Conservation (phyloP, 2,888 invertebrate species). For the Mythimna albipuncta region DNA sequence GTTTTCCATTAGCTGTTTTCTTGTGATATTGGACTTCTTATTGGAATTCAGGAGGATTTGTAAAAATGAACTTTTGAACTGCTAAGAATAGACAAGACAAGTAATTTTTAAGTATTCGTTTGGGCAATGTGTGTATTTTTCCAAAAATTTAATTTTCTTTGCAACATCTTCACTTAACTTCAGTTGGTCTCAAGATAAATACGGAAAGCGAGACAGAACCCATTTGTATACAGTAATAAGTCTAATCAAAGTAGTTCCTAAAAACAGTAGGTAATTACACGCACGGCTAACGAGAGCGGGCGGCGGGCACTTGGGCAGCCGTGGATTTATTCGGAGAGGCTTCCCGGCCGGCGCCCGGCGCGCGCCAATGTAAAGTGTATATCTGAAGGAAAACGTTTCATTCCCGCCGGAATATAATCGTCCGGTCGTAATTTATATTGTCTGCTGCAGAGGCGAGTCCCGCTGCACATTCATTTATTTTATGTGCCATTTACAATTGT, state of each 20-base stretch:
- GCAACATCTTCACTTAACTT: slow-evolving; percentile 24
- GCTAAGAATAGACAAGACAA: slow-evolving; percentile 1
- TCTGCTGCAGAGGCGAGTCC: slow-evolving; percentile 91
- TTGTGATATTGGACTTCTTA: slow-evolving; percentile 44
- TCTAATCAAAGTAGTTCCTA: slow-evolving; percentile 79
- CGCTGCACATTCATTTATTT: slow-evolving; percentile 91
- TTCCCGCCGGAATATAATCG: slow-evolving; percentile 91
- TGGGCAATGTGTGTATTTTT: not conserved
- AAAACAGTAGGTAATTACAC: slow-evolving; percentile 84
- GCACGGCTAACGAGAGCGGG: slow-evolving; percentile 82
- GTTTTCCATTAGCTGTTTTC: slow-evolving; percentile 81
- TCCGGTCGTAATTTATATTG: slow-evolving; percentile 91
- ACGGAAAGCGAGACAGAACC: slow-evolving; percentile 46
- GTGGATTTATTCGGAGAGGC: slow-evolving; percentile 74
- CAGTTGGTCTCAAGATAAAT: slow-evolving; percentile 39
- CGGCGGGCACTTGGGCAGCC: slow-evolving; percentile 71
- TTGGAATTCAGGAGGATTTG: slow-evolving; percentile 42
- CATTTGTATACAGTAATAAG: slow-evolving; percentile 57
- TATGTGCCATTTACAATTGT: slow-evolving; percentile 92
- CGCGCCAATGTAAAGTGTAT: slow-evolving; percentile 81
- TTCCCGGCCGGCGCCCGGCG: slow-evolving; percentile 70
- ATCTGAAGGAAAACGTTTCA: slow-evolving; percentile 89
- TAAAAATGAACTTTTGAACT: slow-evolving; percentile 4
- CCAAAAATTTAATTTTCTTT: slow-evolving; percentile 3
- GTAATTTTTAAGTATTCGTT: not conserved